These are phyloP conservation scores for Eupeodes corollae DNA, from an alignment of 1,140 invertebrate genomes.

Conservation along the genomic window DNA sequence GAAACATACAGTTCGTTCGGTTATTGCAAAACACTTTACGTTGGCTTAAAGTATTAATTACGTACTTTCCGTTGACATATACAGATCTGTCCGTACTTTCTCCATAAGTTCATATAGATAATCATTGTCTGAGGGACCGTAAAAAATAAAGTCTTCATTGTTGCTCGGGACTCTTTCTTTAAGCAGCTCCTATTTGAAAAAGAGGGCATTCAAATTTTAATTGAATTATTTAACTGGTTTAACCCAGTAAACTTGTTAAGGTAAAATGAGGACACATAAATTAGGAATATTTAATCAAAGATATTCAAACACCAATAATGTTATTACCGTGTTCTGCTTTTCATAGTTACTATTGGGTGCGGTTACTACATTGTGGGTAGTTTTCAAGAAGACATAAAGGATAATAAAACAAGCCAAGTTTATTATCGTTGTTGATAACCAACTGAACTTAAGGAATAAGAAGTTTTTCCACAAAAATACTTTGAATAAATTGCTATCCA, in stretches of 20 bases:
- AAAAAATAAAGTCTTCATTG: constrained; percentile 29
- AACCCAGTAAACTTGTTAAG: too few species aligned
- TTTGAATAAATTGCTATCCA: not conserved
- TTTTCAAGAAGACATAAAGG: constrained; percentile 1
- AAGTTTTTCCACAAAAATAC: constrained; percentile 7
- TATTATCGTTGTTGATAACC: not conserved
- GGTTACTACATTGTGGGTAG: not conserved
- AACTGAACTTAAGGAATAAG: not conserved
- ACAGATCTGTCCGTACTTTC: constrained; percentile 25
- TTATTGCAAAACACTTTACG: constrained; percentile 3
- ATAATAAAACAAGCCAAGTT: constrained; percentile 2
- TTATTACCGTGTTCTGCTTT: not conserved
- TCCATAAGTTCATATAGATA: constrained; percentile 30
- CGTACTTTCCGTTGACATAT: constrained; percentile 32
- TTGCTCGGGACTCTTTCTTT: constrained; percentile 14
- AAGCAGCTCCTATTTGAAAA: constrained; percentile 1
- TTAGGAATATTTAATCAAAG: too few species aligned
- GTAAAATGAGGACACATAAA: too few species aligned
- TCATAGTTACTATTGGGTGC: constrained; percentile 1
- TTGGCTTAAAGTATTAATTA: not conserved
- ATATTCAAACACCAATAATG: too few species aligned
- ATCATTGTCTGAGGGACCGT: constrained; percentile 22
- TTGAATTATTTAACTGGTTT: not conserved
- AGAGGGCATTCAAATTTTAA: not conserved
- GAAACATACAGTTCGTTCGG: not conserved